Percentiles rank a stretch among this genome's conserved stretches.
Evolutionary conservation across 2,797 vertebrate species (phyloP).

Genomic region (Amblyraja radiata): DNA sequence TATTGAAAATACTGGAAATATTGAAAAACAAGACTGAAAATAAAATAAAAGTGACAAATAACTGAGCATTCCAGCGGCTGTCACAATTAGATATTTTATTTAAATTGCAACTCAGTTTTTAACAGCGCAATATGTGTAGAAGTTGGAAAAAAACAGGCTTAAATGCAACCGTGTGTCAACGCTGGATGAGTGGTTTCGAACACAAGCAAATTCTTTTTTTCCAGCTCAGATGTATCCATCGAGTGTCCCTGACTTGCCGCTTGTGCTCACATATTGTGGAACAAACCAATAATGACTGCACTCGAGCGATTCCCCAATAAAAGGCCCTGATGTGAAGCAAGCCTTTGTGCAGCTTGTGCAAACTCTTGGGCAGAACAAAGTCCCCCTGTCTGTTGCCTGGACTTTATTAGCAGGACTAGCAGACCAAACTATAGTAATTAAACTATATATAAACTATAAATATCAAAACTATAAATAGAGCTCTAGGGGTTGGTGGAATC

Average conservation of each 20-base stretch:
- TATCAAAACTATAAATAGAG: too few species aligned
- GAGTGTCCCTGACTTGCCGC: not conserved
- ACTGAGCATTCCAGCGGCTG: too few species aligned
- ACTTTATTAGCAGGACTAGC: not conserved
- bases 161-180: not conserved
- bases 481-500: too few species aligned
- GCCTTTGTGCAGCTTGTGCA: not conserved
- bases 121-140: too few species aligned
- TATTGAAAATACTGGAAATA: not conserved
- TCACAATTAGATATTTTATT: too few species aligned
- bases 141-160: not conserved
- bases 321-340: not conserved
- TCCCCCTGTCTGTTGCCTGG: not conserved
- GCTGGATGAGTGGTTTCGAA: not conserved
- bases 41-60: too few species aligned
- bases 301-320: not conserved
- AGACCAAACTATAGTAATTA: too few species aligned
- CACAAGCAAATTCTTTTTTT: not conserved
- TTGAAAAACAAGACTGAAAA: not conserved
- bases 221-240: not conserved
- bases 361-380: not conserved
- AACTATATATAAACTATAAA: too few species aligned
- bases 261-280: not conserved
- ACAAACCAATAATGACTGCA: not conserved
- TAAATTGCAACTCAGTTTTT: too few species aligned